phyloP scores from a whole-genome alignment of 53 echinoderm and acorn worm genomes.

The Hippasteria phrygiana region DNA sequence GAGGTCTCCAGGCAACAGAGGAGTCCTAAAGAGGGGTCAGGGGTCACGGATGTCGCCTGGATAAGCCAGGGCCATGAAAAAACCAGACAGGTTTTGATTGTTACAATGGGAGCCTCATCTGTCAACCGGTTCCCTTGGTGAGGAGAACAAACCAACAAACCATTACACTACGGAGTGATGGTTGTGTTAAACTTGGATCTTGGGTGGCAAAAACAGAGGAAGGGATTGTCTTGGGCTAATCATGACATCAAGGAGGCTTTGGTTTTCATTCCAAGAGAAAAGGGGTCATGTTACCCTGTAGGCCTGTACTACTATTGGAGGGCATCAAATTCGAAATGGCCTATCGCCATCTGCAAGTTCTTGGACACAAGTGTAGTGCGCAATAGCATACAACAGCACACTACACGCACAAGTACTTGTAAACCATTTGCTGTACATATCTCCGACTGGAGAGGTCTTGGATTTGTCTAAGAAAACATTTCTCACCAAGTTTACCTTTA shows the following conservation, averaged over 20 bases:
- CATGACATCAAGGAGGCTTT: background rate
- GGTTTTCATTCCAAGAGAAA: background rate
- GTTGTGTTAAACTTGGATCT: conserved; percentile 29
- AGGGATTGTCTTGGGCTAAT: background rate
- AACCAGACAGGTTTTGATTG: conserved; percentile 34
- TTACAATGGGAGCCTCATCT: conserved; percentile 23
- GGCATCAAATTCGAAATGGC: background rate
- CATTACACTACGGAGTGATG: conserved; percentile 11
- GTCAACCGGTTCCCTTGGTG: conserved; percentile 33
- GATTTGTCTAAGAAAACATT: no score
- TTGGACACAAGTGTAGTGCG: background rate
- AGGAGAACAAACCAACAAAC: background rate
- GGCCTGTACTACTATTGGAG: background rate
- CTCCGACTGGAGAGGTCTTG: no score
- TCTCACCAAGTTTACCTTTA: no score
- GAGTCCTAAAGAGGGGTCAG: conserved; percentile 11
- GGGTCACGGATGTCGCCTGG: conserved; percentile 14
- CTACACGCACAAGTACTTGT: no score
- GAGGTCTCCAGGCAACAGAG: background rate
- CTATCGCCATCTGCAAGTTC: background rate
- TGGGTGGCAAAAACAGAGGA: background rate
- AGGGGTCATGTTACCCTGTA: conserved; percentile 8
- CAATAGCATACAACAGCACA: background rate
- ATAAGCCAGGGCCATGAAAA: background rate
- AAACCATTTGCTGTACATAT: no score